phyloP scores from a whole-genome alignment of 2,797 vertebrate genomes.

The Liasis olivaceus region DNA sequence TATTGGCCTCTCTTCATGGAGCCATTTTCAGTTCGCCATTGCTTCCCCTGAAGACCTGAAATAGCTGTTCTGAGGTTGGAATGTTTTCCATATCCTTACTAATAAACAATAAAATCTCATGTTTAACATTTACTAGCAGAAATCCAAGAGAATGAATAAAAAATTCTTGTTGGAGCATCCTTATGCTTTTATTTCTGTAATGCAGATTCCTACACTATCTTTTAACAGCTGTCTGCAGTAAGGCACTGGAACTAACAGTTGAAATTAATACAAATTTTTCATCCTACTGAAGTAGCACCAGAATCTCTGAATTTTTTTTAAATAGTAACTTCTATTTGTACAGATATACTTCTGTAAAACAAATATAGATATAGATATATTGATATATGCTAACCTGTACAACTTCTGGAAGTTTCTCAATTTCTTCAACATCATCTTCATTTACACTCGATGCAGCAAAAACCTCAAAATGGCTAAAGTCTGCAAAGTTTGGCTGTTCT shows the following conservation, averaged over 20 bases:
- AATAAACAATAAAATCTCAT: no score
- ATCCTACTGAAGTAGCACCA: no score
- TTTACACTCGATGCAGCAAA: conserved; percentile 84
- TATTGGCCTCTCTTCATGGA: no score
- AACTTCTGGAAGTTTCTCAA: conserved; percentile 84
- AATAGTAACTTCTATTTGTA: not conserved
- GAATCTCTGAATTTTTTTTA: no score
- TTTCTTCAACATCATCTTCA: conserved; percentile 85
- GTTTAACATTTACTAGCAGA: no score
- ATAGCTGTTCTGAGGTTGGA: no score
- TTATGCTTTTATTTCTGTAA: not conserved
- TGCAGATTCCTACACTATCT: no score
- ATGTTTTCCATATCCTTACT: no score
- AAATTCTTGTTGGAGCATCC: not conserved
- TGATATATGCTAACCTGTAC: conserved; percentile 78
- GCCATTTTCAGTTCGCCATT: no score
- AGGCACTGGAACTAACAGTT: not conserved
- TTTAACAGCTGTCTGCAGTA: not conserved
- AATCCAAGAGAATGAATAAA: not conserved
- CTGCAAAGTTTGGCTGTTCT: conserved; percentile 98
- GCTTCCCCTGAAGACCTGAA: no score
- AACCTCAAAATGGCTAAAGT: conserved; percentile 97
- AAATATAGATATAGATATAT: not conserved
- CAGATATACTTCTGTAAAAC: not conserved
- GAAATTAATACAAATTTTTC: not conserved